Evolutionary conservation across 2,888 invertebrate species (phyloP), one percentile per base, ranked within the genome.

Genomic region (Ommatoiulus sabulosus): DNA sequence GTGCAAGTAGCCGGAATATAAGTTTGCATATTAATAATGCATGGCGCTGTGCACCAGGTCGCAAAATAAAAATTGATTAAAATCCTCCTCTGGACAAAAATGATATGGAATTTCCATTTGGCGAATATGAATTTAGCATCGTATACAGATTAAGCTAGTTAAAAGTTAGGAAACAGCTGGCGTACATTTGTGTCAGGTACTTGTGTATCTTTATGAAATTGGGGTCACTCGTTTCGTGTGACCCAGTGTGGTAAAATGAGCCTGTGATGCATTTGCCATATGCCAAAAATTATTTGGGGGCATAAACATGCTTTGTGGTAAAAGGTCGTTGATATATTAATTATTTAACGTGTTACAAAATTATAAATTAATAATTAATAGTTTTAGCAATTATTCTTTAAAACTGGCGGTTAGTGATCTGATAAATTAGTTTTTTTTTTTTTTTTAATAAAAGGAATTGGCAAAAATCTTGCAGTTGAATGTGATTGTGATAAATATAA

Each of bases 51-150:
- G 72, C 72, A 24, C 72, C 72, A 72, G 24, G 72, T 72, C 72
- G 3, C 8, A 72, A 72, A 72, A 5, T 72, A 72, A 72, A 72
- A 72, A 24, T 72, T 72, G 72, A 72, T 72, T 72, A 72, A 72
- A 72, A 72, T 72, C 24, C 24, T 20, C 72, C 72, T 72, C 24
- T 7, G 8, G 24, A n/a, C 24, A 72, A 72, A 24, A 72, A 72
- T 6, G 24, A 63, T 63, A 24, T 24, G 7, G 24, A 72, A 24
- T 3, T 24, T 72, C 24, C 24, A 72, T 20, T 72, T 72, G 72
- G 24, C 72, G 24, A 72, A 72, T n/a, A 24, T 72, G 10, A 24
- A 24, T 10, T 6, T 63, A 6, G 8, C 24, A 24, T 72, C 8
- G 24, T 72, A n/a, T 24, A 72, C 8, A 72, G 24, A 72, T 72